Percentiles rank a stretch among this genome's conserved stretches.
phyloP scores from a whole-genome alignment of 2,797 vertebrate species.

The Hippocampus kuda region DNA sequence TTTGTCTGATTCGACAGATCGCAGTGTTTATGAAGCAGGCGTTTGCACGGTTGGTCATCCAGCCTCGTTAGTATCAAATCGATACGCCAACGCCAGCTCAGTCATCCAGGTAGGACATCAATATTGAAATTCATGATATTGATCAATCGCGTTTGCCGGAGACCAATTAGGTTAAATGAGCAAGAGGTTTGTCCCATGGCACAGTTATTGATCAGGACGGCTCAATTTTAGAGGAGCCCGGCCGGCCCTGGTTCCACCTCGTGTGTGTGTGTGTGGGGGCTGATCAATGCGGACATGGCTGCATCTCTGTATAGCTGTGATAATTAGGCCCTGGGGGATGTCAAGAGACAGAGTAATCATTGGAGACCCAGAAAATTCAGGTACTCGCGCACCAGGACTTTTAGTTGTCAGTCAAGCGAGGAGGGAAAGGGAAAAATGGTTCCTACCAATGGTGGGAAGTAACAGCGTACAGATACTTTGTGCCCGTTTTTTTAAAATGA shows the following conservation, averaged over 20 bases:
- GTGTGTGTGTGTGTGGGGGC: conserved; percentile 8
- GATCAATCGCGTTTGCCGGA: neutral
- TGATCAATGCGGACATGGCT: conserved; percentile 39
- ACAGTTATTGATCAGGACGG: conserved; percentile 24
- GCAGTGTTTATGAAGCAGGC: neutral
- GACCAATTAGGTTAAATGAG: conserved; percentile 9
- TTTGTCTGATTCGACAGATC: neutral
- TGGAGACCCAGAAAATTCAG: conserved; percentile 37
- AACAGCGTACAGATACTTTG: neutral
- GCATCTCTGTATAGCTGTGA: conserved; percentile 26
- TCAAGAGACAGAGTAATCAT: conserved; percentile 44
- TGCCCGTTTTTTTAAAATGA: no score
- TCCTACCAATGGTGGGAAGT: no score
- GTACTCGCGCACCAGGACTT: conserved; percentile 27
- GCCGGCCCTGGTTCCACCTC: neutral
- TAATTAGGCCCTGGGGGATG: conserved; percentile 43
- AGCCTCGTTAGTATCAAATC: neutral
- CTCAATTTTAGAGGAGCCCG: conserved; percentile 4
- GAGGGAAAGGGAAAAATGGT: neutral
- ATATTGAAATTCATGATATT: conserved; percentile 3
- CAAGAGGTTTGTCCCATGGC: conserved; percentile 1
- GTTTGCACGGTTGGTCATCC: neutral
- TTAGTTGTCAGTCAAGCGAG: neutral
- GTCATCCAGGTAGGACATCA: conserved; percentile 2
- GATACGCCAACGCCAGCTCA: conserved; percentile 2